Conservation (phyloP, 2,888 invertebrate genomes). For the Tinea trinotella region DNA sequence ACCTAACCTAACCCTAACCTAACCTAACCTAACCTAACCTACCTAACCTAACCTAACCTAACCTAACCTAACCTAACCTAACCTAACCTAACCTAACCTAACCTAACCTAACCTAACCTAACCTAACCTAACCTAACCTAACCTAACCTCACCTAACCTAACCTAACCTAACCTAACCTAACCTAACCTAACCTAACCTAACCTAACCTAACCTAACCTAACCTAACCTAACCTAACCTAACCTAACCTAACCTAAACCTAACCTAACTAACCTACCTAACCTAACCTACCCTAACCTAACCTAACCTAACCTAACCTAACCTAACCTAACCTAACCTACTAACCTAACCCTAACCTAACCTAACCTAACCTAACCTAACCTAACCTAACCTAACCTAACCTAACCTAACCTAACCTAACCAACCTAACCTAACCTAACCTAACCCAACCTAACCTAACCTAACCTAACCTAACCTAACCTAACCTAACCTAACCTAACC, state of each 20-base stretch:
- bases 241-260: too few relatives aligned
- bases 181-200: conserved; percentile 23
- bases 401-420: too few relatives aligned
- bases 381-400: conserved; percentile 23
- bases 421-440: conserved; percentile 25
- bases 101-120: conserved; percentile 18
- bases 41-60: conserved; percentile 19
- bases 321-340: too few relatives aligned
- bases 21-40: too few relatives aligned
- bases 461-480: conserved; percentile 25
- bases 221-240: conserved; percentile 20
- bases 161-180: conserved; percentile 22
- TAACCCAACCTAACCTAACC: conserved; percentile 25
- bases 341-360: too few relatives aligned
- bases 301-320: conserved; percentile 20
- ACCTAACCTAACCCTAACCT: too few relatives aligned
- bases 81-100: conserved; percentile 19
- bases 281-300: too few relatives aligned
- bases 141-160: conserved; percentile 20
- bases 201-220: conserved; percentile 23
- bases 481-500: conserved; percentile 25
- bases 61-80: conserved; percentile 20
- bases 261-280: too few relatives aligned
- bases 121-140: conserved; percentile 18
- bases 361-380: conserved; percentile 20